phyloP scores from a whole-genome alignment of 2,888 invertebrate species.

The Digitonthophagus gazella region DNA sequence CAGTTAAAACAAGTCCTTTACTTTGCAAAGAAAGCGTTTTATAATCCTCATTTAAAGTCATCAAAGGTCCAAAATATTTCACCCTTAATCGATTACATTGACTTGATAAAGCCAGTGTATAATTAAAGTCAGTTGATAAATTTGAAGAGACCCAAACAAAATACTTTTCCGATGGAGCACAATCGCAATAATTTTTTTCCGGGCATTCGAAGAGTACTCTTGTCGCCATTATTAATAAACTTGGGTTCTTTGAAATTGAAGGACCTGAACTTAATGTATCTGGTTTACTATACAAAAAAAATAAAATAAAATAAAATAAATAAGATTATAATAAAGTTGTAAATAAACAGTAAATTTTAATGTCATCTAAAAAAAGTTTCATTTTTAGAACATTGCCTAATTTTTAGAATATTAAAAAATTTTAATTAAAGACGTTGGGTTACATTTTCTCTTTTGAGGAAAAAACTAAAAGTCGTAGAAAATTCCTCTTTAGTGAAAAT shows the following conservation, averaged over 20 bases:
- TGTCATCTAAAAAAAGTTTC: no score
- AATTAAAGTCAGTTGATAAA: conserved; percentile 40
- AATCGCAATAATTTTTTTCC: conserved; percentile 26
- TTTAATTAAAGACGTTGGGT: no score
- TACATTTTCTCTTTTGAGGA: no score
- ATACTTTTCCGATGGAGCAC: conserved; percentile 38
- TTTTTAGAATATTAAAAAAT: no score
- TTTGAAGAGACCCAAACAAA: conserved; percentile 47
- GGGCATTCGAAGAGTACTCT: conserved; percentile 33
- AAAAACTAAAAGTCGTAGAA: no score
- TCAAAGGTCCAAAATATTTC: conserved; percentile 45
- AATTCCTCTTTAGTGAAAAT: no score
- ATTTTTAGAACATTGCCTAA: no score
- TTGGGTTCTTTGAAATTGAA: conserved; percentile 29
- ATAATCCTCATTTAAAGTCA: conserved; percentile 39
- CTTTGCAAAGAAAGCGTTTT: conserved; percentile 41
- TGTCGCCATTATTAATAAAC: conserved; percentile 41
- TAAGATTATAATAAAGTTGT: no score
- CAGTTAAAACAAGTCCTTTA: conserved; percentile 42
- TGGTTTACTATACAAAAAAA: neutral
- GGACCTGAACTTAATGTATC: conserved; percentile 1
- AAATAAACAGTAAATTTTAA: no score
- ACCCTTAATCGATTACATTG: conserved; percentile 41
- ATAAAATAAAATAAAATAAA: neutral
- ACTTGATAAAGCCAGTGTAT: conserved; percentile 45